These are phyloP conservation scores for Dasypogon diadema DNA, from an alignment of 2,888 invertebrate genomes.

Conservation along the genomic window DNA sequence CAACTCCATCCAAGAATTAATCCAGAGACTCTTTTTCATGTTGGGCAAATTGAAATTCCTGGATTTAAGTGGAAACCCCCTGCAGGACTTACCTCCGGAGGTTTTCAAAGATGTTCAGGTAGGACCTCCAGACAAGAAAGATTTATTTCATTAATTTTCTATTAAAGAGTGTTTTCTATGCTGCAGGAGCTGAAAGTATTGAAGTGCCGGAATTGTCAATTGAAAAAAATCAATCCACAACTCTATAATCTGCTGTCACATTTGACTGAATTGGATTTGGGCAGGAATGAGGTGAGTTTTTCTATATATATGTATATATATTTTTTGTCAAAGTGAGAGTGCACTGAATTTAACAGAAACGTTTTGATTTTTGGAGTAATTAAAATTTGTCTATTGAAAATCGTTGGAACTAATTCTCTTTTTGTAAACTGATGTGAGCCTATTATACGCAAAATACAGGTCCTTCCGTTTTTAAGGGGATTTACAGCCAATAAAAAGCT, in stretches of 20 bases:
- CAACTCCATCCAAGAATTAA: constrained; percentile 77
- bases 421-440: no score
- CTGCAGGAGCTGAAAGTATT: constrained; percentile 77
- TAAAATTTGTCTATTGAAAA: no score
- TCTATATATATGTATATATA: no score
- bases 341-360: no score
- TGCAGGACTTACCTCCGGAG: constrained; percentile 81
- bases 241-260: constrained; percentile 82
- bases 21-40: constrained; percentile 80
- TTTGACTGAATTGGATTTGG: constrained; percentile 80
- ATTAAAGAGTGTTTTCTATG: constrained; percentile 53
- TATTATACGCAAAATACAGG: no score
- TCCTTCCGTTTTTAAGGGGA: no score
- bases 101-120: constrained; percentile 80
- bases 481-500: no score
- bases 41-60: constrained; percentile 78
- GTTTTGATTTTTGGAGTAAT: no score
- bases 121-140: constrained; percentile 61
- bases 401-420: no score
- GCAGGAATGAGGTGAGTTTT: constrained; percentile 74
- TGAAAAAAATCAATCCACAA: constrained; percentile 82
- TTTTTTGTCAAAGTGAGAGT: no score
- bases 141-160: constrained; percentile 31
- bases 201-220: constrained; percentile 79
- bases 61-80: constrained; percentile 81